These are phyloP conservation scores for Serilophus lunatus DNA, from an alignment of 2,113 vertebrate genomes.

Conservation along the genomic window DNA sequence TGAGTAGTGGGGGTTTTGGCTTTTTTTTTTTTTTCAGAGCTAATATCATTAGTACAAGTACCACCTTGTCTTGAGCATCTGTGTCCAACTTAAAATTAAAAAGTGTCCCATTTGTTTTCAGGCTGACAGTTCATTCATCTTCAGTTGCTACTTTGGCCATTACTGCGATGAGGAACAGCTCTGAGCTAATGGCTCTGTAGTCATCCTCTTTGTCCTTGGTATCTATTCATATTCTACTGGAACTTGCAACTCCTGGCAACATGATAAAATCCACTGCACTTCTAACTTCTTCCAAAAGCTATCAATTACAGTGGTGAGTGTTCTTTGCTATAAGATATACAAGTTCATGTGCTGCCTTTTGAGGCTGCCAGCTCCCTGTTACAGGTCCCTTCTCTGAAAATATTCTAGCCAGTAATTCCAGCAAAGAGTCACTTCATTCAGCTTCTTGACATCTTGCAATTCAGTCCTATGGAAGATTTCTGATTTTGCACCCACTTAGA, in stretches of 20 bases:
- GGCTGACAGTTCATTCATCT: conserved; percentile 45
- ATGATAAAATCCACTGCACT: conserved; percentile 1
- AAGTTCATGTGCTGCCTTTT: neutral
- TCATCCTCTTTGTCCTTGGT: conserved; percentile 52
- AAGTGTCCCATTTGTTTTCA: conserved; percentile 34
- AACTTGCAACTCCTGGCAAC: neutral
- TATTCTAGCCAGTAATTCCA: neutral
- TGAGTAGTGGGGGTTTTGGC: accelerated
- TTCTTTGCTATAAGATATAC: neutral
- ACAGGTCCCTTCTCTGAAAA: neutral
- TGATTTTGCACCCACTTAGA: neutral
- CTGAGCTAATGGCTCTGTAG: conserved; percentile 27
- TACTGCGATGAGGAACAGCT: conserved; percentile 1
- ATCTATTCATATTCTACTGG: conserved; percentile 11
- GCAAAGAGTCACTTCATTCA: neutral
- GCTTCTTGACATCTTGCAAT: neutral
- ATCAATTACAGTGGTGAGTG: neutral
- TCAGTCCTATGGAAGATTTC: neutral
- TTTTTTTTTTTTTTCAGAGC: neutral
- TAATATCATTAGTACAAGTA: neutral
- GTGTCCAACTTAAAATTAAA: conserved; percentile 34
- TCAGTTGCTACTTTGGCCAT: neutral
- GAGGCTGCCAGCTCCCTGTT: neutral
- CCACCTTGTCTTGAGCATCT: neutral
- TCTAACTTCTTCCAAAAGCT: conserved; percentile 7